A percentile compares a stretch with the other conserved stretches of the same genome.
Evolutionary conservation across 2,797 vertebrate species (phyloP).

Genomic region (Acanthurus tractus): DNA sequence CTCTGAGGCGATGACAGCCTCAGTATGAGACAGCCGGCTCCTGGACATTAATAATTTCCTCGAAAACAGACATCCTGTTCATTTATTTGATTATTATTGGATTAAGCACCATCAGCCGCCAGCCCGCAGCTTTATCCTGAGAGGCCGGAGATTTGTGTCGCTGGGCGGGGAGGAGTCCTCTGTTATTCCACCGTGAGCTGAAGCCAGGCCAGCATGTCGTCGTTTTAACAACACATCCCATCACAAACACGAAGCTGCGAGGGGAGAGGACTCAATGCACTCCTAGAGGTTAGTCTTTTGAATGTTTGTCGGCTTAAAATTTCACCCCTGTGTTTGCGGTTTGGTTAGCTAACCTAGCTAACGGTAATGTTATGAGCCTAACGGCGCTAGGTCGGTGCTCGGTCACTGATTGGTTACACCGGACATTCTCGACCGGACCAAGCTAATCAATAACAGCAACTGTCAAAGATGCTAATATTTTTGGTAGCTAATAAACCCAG

Average conservation of each 20-base stretch:
- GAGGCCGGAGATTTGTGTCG: conserved; percentile 80
- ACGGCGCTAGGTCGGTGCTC: conserved; percentile 13
- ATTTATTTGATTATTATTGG: conserved; percentile 45
- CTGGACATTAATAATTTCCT: conserved; percentile 36
- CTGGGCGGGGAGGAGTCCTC: conserved; percentile 75
- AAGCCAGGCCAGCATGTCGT: conserved; percentile 60
- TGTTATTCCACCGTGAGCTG: conserved; percentile 60
- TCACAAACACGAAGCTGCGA: conserved; percentile 34
- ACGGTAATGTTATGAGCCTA: conserved; percentile 1
- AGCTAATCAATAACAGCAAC: not conserved
- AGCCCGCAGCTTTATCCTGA: conserved; percentile 70
- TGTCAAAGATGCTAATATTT: not conserved
- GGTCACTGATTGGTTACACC: conserved; percentile 34
- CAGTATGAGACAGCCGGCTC: conserved; percentile 10
- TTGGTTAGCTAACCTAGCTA: conserved; percentile 33
- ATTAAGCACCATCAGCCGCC: conserved; percentile 69
- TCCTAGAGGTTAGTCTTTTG: conserved; percentile 76
- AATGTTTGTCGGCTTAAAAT: not conserved
- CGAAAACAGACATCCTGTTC: conserved; percentile 42
- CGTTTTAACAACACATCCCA: conserved; percentile 48
- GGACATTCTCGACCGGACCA: conserved; percentile 1
- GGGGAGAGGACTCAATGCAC: conserved; percentile 58
- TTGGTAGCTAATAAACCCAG: not conserved
- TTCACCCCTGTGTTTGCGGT: not conserved
- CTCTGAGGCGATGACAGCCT: conserved; percentile 48